Base-by-base conservation (phyloP, 2,797 vertebrate species). In the Nothura maculosa region DNA sequence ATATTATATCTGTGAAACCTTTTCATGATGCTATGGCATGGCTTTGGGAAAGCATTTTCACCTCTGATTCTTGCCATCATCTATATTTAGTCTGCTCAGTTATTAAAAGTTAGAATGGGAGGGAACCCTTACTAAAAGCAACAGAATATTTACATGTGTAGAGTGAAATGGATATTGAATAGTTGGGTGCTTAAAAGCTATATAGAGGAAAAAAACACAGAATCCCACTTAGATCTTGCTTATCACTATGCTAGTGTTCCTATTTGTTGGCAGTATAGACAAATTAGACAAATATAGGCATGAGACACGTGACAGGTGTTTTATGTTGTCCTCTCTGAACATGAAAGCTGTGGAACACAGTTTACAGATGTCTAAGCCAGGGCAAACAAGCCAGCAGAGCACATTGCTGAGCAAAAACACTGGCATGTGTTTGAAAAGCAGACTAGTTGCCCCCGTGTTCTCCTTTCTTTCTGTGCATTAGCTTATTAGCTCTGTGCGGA, bases 71-170 rank as follows among this genome's bases (percentile, higher is more conserved):
- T 70, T 58, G 24, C 13, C 5, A 9, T 77, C n/a, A 24, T 63
- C 8, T 66, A 70, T 66, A 76, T 52, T 91, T 32, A 45, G 67
- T 67, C 40, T 79, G 3, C 40, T 81, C 84, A 63, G 22, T 86
- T 87, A 84, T 25, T 73, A 42, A 38, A 10, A 21, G 27, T 47
- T 47, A 24, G 24, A 30, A 24, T 36, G 36, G 30, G 16, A 79
- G 42, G 17, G 8, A 22, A 61, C 52, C 27, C 34, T 81, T 25
- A 28, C 22, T 20, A 17, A 48, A 32, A 42, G 24, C 72, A 77
- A 6, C 57, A 42, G 34, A 58, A 15, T 58, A 27, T 61, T 80
- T 72, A 60, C 30, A 32, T 16, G 21, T 47, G 21, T 16, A 45
- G 11, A 69, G 40, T 5, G n/a, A 87, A 45, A 17, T 57, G 27